Conservation (phyloP, 2,888 invertebrate genomes). For the Aspidiotus rigidus region DNA sequence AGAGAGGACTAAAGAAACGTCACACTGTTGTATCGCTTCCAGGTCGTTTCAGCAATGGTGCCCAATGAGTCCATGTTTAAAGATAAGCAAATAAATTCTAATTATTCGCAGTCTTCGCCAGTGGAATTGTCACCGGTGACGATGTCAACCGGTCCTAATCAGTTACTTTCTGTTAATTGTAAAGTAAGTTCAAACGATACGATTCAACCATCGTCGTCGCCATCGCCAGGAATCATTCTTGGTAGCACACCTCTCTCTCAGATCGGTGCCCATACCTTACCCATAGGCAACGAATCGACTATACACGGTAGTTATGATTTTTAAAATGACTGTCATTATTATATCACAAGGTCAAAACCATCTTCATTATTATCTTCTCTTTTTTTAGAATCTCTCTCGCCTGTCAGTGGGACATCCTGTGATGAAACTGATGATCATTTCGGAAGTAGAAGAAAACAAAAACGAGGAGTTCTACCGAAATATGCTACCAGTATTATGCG, state of each 20-base stretch:
- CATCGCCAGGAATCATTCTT: conserved; percentile 50
- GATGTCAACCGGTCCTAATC: conserved; percentile 40
- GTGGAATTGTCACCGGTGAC: conserved; percentile 35
- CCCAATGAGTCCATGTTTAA: conserved; percentile 47
- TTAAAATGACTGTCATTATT: too few species aligned
- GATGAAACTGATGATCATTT: conserved; percentile 42
- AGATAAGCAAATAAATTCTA: conserved; percentile 38
- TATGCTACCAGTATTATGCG: conserved; percentile 94
- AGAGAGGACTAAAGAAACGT: too few species aligned
- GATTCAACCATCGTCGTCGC: conserved; percentile 19
- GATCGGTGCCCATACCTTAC: conserved; percentile 65
- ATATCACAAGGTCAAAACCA: neutral
- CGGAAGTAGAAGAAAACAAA: conserved; percentile 54
- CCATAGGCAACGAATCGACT: conserved; percentile 47
- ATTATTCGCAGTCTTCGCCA: conserved; percentile 27
- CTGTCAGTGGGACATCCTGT: conserved; percentile 52
- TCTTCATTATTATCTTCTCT: neutral
- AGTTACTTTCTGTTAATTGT: conserved; percentile 26
- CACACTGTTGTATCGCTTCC: conserved; percentile 38
- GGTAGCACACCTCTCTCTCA: conserved; percentile 80
- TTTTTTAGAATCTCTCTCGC: conserved; percentile 50
- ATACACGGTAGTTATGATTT: conserved; percentile 44
- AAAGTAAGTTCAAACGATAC: conserved; percentile 18
- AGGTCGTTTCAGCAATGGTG: conserved; percentile 49
- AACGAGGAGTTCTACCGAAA: conserved; percentile 86